A percentile compares a stretch with the other conserved stretches of the same genome.
phyloP scores from a whole-genome alignment of 2,113 vertebrate genomes.

The Grammomys dolichurus region DNA sequence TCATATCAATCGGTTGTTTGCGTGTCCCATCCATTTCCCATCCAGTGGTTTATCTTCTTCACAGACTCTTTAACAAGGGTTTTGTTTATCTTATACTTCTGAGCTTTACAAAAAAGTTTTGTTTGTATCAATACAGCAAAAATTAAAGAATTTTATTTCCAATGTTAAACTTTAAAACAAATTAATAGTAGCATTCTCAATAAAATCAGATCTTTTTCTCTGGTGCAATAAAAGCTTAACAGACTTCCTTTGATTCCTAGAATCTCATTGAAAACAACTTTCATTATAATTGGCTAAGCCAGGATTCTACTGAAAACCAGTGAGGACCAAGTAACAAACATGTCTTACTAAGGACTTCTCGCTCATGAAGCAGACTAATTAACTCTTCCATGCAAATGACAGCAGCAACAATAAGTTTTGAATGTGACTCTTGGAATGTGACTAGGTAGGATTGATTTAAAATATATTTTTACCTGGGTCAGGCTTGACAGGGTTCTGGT shows the following conservation, averaged over 20 bases:
- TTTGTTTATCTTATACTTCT: background rate
- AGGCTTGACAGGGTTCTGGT: background rate
- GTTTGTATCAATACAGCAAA: background rate
- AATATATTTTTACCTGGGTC: background rate
- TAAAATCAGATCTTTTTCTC: background rate
- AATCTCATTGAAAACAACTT: background rate
- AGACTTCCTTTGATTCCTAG: background rate
- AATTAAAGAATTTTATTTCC: background rate
- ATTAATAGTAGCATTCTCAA: background rate
- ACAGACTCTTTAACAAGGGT: background rate
- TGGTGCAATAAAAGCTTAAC: background rate
- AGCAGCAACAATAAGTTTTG: background rate
- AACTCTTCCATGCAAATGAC: background rate
- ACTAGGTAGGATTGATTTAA: background rate
- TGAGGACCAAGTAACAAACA: background rate
- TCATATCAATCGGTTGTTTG: background rate
- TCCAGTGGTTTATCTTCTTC: background rate
- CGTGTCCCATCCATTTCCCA: background rate
- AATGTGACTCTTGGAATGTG: background rate
- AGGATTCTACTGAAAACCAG: slow-evolving; percentile 4
- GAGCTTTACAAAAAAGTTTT: background rate
- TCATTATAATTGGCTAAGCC: background rate
- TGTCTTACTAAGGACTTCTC: background rate
- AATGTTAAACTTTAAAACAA: background rate
- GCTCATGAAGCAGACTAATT: background rate